These are phyloP conservation scores for Melanerpes aurifrons DNA, from an alignment of 2,113 vertebrate genomes.

Conservation along the genomic window DNA sequence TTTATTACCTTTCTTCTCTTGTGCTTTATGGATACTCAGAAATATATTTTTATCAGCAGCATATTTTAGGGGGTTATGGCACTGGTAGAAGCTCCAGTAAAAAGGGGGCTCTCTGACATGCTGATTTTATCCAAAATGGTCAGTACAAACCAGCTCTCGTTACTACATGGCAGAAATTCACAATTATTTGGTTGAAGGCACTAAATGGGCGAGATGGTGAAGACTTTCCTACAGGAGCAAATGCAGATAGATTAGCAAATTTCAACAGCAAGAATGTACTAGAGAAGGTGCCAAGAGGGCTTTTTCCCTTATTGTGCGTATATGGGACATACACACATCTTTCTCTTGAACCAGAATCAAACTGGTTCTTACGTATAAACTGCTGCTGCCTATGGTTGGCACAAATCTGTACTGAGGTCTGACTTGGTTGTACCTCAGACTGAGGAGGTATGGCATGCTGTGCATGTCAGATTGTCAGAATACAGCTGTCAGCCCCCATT, in stretches of 20 bases:
- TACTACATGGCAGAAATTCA: not conserved
- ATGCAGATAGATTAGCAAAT: not conserved
- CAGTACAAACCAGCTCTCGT: not conserved
- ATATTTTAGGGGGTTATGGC: not conserved
- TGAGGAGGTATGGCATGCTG: accelerated
- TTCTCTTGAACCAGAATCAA: not conserved
- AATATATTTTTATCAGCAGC: not conserved
- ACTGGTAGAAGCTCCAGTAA: not conserved
- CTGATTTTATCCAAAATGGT: not conserved
- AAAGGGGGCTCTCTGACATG: not conserved
- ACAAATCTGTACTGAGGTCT: not conserved
- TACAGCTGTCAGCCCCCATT: not conserved
- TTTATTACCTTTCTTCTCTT: not conserved
- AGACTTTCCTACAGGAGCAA: not conserved
- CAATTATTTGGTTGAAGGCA: not conserved
- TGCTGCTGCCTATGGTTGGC: not conserved
- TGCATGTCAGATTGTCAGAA: accelerated
- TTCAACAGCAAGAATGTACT: not conserved
- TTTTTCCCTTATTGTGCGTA: not conserved
- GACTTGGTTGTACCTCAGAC: not conserved
- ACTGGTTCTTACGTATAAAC: not conserved
- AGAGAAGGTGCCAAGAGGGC: not conserved
- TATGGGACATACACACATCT: accelerated
- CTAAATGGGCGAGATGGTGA: not conserved
- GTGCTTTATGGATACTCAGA: not conserved